phyloP scores from a whole-genome alignment of 2,888 invertebrate genomes.

The Diploptera punctata region DNA sequence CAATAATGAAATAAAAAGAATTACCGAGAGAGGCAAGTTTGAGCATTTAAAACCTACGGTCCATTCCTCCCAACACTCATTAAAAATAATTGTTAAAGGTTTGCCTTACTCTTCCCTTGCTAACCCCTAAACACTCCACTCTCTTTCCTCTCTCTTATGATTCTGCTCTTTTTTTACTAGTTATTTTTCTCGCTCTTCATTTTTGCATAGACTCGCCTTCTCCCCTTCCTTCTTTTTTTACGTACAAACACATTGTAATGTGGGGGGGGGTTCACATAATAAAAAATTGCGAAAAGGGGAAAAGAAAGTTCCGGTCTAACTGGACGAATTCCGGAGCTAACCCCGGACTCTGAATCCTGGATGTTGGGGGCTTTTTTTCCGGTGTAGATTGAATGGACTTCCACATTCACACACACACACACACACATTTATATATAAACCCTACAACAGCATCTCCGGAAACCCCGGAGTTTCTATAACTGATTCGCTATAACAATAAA shows the following conservation, averaged over 20 bases:
- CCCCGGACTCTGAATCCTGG: slow-evolving; percentile 29
- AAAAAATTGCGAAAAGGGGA: slow-evolving; percentile 27
- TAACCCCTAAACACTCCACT: neutral
- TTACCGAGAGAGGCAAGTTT: neutral
- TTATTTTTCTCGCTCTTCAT: slow-evolving; percentile 19
- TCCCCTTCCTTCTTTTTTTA: neutral
- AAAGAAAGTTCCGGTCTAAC: slow-evolving; percentile 27
- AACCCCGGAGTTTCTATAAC: slow-evolving; percentile 27
- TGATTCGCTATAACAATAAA: slow-evolving; percentile 16
- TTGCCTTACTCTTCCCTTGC: neutral
- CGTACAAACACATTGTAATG: neutral
- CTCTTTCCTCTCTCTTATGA: neutral
- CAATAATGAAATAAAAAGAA: slow-evolving; percentile 9
- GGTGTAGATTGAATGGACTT: slow-evolving; percentile 33
- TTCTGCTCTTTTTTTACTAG: slow-evolving; percentile 9
- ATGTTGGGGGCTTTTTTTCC: slow-evolving; percentile 28
- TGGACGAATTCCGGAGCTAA: slow-evolving; percentile 32
- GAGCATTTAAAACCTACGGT: slow-evolving; percentile 15
- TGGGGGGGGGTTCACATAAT: neutral
- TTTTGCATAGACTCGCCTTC: neutral
- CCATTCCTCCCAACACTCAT: slow-evolving; percentile 26
- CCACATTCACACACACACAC: too few species aligned
- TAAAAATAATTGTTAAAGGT: slow-evolving; percentile 32
- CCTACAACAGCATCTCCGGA: slow-evolving; percentile 20
- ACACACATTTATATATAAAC: too few species aligned